phyloP scores from a whole-genome alignment of 2,113 vertebrate species.

The Vanacampus margaritifer region DNA sequence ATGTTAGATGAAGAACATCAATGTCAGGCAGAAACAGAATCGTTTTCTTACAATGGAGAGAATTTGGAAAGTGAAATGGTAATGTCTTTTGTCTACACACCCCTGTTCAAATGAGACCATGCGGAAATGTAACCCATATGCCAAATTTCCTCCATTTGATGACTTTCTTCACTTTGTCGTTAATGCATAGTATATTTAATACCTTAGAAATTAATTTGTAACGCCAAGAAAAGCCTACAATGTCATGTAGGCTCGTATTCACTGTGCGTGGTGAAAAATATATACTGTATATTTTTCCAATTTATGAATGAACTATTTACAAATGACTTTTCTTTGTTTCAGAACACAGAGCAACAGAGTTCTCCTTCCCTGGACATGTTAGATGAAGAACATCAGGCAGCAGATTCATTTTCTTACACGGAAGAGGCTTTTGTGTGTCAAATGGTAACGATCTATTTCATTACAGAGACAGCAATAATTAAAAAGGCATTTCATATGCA shows the following conservation, averaged over 20 bases:
- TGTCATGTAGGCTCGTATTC: too few relatives aligned
- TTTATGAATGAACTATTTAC: not conserved
- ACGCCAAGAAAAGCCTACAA: too few relatives aligned
- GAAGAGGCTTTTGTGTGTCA: not conserved
- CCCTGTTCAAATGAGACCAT: too few relatives aligned
- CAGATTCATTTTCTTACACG: not conserved
- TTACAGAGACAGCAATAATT: not conserved
- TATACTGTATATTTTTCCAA: too few relatives aligned
- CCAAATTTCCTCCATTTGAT: too few relatives aligned
- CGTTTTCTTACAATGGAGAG: not conserved
- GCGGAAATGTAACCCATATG: too few relatives aligned
- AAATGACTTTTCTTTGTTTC: not conserved
- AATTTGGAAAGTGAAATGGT: not conserved
- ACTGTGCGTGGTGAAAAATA: too few relatives aligned
- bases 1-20: not conserved
- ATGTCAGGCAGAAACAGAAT: not conserved
- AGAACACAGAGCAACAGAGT: constrained; percentile 1
- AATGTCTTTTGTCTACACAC: not conserved
- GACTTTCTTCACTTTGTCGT: too few relatives aligned
- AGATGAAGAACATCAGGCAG: not conserved
- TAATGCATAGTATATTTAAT: too few relatives aligned
- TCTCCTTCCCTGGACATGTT: not conserved
- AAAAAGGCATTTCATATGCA: not conserved
- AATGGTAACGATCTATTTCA: not conserved
- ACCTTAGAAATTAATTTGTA: too few relatives aligned